phyloP scores from a whole-genome alignment of 2,888 invertebrate species.

The Sinodicranocentrus sp. region DNA sequence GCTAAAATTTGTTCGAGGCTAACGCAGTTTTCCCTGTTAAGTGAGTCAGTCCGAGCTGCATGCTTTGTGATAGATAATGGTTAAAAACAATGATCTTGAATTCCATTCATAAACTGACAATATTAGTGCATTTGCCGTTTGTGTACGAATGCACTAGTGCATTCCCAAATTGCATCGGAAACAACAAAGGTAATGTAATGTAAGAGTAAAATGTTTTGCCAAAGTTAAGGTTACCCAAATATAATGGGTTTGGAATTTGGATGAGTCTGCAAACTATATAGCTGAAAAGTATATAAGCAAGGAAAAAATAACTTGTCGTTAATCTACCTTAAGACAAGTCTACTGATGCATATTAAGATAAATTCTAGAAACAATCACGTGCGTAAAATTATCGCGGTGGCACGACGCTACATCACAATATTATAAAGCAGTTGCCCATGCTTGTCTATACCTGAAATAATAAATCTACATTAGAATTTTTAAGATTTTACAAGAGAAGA shows the following conservation, averaged over 20 bases:
- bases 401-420: background rate
- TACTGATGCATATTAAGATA: background rate
- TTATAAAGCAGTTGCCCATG: background rate
- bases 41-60: background rate
- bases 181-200: constrained; percentile 3
- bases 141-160: background rate
- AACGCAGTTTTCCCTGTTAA: background rate
- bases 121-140: background rate
- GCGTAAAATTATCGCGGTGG: background rate
- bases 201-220: no score
- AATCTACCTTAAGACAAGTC: no score
- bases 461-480: no score
- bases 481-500: no score
- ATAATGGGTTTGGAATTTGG: background rate
- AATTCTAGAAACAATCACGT: background rate
- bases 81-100: constrained; percentile 17
- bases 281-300: no score
- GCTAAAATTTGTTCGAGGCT: background rate
- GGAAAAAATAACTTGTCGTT: no score
- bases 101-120: constrained; percentile 16
- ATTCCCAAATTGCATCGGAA: constrained; percentile 4
- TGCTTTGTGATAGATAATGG: no score
- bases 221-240: background rate
- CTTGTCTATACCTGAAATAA: no score
- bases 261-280: no score